Percentiles rank a stretch among this genome's conserved stretches.
Evolutionary conservation across 2,888 invertebrate species (phyloP).

Genomic region (Ophion ellenae): DNA sequence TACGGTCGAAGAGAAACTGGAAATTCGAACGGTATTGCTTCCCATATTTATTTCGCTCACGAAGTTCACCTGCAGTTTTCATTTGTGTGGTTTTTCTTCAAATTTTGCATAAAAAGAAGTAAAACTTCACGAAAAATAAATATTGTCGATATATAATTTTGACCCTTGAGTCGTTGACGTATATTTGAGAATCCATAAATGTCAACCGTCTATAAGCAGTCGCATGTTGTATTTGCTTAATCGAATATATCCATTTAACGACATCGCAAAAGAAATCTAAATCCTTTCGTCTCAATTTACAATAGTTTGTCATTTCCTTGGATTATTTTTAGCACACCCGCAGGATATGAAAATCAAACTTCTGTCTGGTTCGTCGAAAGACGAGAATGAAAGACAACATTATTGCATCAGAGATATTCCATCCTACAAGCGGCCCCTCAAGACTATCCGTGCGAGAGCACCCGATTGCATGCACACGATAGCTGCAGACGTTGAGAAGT

Average conservation of each 20-base stretch:
- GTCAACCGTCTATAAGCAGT: no score
- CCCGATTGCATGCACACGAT: not conserved
- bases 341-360: not conserved
- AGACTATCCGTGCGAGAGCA: not conserved
- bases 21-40: not conserved
- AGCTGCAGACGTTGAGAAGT: not conserved
- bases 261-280: not conserved
- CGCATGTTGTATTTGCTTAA: not conserved
- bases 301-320: not conserved
- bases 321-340: not conserved
- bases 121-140: not conserved
- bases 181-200: not conserved
- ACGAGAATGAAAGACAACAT: no score
- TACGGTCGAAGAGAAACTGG: not conserved
- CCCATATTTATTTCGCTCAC: not conserved
- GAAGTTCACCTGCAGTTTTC: no score
- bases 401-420: slow-evolving; percentile 8
- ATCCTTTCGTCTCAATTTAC: not conserved
- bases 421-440: slow-evolving; percentile 1
- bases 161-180: no score
- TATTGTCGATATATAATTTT: not conserved
- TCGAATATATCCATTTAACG: not conserved
- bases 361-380: not conserved
- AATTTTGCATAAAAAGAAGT: not conserved
- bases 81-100: not conserved